Base-by-base conservation (phyloP, 2,888 invertebrate genomes). In the Liopterus haemorrhoidalis region DNA sequence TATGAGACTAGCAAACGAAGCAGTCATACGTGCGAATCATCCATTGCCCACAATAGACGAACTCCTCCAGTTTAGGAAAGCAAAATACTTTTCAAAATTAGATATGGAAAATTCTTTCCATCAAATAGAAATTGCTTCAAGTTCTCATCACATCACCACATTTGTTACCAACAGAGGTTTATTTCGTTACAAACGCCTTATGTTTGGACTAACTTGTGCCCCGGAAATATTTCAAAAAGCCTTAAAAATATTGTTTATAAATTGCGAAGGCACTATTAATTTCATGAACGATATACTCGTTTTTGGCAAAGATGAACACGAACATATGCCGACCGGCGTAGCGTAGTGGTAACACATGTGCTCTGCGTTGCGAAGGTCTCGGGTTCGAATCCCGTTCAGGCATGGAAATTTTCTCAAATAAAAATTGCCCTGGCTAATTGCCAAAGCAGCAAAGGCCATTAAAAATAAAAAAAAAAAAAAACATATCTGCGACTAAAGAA, bases 211-310 rank as follows among this genome's bases (percentile, higher is more conserved):
- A 8, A 53, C 54, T 1, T 65, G 64, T 38, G 70, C 70, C 46
- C 65, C 68, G 53, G 64, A 67, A 53, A 57, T 57, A 2, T 42
- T 70, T 18, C 60, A 62, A 46, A 49, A 53, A 46, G 58, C 67
- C 4, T 38, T 70, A 2, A 21, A 49, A 19, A 53, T 49, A 2
- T n/a, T n/a, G n/a, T n/a, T n/a, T n/a, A n/a, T n/a, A n/a, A 62
- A n/a, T n/a, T n/a, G 64, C 27, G 56, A 63, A 28, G 65, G 66
- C 0, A 57, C 55, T 2, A 46, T 62, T 11, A 64, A 62, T 42
- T 62, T 59, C 38, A 61, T 62, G n/a, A 68, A 66, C 52, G 66
- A 68, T 52, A 64, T 69, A 36, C n/a, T n/a, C n/a, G n/a, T n/a
- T n/a, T n/a, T n/a, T n/a, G n/a, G n/a, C n/a, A n/a, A n/a, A n/a